These are phyloP conservation scores for Murina feae DNA, from an alignment of 2,113 vertebrate species.

Conservation along the genomic window DNA sequence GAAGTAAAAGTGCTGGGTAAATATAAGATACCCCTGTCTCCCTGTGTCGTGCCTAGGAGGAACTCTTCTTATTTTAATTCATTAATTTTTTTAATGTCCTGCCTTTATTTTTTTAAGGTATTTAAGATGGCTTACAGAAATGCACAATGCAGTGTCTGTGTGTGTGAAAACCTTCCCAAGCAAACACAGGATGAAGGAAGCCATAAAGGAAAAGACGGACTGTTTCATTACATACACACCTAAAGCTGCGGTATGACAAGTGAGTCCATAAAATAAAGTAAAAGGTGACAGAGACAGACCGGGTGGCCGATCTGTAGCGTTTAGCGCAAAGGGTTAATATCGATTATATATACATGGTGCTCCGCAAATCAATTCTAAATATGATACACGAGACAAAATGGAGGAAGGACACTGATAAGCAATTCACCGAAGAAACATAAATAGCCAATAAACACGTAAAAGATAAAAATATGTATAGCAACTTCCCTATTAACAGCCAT, in stretches of 20 bases:
- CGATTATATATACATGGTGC: neutral
- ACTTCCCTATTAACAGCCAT: neutral
- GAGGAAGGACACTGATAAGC: neutral
- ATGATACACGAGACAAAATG: constrained; percentile 24
- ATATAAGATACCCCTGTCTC: constrained; percentile 6
- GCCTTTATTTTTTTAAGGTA: neutral
- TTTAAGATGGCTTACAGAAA: constrained; percentile 26
- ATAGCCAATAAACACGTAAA: constrained; percentile 32
- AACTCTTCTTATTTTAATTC: constrained; percentile 26
- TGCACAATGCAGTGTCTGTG: neutral
- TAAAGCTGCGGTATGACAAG: constrained; percentile 28
- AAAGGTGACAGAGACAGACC: neutral
- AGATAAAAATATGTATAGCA: neutral
- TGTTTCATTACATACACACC: constrained; percentile 38
- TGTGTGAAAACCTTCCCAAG: neutral
- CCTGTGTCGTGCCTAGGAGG: neutral
- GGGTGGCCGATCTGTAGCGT: neutral
- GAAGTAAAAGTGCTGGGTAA: constrained; percentile 6
- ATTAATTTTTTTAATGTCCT: constrained; percentile 18
- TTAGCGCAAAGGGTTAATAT: constrained; percentile 45
- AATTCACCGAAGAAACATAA: constrained; percentile 57
- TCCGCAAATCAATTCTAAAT: constrained; percentile 39
- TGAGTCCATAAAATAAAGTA: constrained; percentile 18
- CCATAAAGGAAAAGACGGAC: constrained; percentile 35
- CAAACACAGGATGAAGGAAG: constrained; percentile 13